phyloP scores from a whole-genome alignment of 2,888 invertebrate genomes.

The Leptodirus hochenwartii region DNA sequence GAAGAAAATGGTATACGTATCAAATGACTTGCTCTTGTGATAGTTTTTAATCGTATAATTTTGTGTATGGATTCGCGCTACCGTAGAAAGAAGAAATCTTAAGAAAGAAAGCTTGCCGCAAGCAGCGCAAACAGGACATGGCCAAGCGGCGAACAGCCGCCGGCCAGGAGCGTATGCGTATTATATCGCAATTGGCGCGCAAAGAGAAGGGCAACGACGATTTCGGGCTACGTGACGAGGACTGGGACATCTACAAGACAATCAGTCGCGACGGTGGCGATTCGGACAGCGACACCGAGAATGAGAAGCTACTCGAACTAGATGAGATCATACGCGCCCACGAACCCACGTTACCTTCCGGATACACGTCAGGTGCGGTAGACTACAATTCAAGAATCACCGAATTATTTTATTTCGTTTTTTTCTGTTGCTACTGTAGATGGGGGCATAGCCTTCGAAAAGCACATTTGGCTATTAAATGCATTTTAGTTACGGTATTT shows the following conservation, averaged over 20 bases:
- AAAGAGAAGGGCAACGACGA: conserved; percentile 70
- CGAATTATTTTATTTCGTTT: too few relatives aligned
- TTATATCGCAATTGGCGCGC: conserved; percentile 75
- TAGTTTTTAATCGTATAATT: too few relatives aligned
- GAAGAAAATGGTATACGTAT: conserved; percentile 38
- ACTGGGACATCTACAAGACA: conserved; percentile 93
- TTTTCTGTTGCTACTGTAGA: too few relatives aligned
- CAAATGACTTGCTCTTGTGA: background rate
- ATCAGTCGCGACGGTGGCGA: conserved; percentile 61
- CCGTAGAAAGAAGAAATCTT: conserved; percentile 48
- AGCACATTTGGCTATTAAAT: too few relatives aligned
- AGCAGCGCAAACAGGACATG: conserved; percentile 73
- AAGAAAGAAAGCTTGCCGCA: conserved; percentile 50
- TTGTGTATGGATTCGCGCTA: too few relatives aligned
- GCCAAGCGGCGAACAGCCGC: conserved; percentile 78
- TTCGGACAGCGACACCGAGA: conserved; percentile 85
- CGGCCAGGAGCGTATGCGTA: conserved; percentile 86
- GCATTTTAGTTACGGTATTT: too few relatives aligned
- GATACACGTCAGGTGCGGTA: too few relatives aligned
- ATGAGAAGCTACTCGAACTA: conserved; percentile 69
- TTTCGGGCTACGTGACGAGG: conserved; percentile 85
- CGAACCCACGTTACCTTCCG: too few relatives aligned
- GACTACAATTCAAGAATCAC: too few relatives aligned
- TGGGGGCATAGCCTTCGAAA: too few relatives aligned
- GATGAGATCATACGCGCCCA: conserved; percentile 71